Conservation (phyloP, 2,797 vertebrate species). For the Coregonus suidteri region DNA sequence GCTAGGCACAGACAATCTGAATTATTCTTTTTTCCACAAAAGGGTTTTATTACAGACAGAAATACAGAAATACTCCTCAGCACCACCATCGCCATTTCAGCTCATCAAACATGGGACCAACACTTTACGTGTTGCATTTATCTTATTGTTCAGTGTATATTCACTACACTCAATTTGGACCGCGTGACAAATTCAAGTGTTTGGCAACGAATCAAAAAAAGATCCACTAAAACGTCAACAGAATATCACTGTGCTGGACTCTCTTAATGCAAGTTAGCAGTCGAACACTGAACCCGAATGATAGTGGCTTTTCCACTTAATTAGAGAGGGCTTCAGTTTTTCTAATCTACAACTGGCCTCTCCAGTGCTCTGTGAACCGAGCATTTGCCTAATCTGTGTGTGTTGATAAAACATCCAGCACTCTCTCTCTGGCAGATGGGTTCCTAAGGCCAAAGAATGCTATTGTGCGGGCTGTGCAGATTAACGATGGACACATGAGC, state of each 20-base stretch:
- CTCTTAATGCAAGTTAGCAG: neutral
- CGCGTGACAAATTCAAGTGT: neutral
- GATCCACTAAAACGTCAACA: neutral
- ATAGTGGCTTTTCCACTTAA: neutral
- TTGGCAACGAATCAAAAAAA: neutral
- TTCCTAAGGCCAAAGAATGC: slow-evolving; percentile 10
- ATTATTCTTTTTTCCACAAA: no score
- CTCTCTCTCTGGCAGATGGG: slow-evolving; percentile 14
- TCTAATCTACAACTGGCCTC: slow-evolving; percentile 4
- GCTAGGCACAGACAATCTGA: no score
- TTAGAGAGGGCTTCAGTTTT: slow-evolving; percentile 3
- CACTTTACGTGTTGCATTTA: no score
- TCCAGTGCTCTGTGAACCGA: neutral
- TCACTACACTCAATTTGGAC: neutral
- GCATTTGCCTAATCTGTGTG: slow-evolving; percentile 13
- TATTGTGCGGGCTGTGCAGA: slow-evolving; percentile 11
- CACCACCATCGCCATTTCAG: no score
- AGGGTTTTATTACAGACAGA: no score
- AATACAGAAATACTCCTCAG: no score
- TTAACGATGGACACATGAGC: slow-evolving; percentile 12
- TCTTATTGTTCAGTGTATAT: neutral
- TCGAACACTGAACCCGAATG: neutral
- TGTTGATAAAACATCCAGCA: slow-evolving; percentile 13
- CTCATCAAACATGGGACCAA: no score
- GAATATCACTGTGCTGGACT: neutral